Percentiles rank a stretch among this genome's conserved stretches.
phyloP scores from a whole-genome alignment of 2,888 invertebrate genomes.

The Caenorhabditis imperialis region DNA sequence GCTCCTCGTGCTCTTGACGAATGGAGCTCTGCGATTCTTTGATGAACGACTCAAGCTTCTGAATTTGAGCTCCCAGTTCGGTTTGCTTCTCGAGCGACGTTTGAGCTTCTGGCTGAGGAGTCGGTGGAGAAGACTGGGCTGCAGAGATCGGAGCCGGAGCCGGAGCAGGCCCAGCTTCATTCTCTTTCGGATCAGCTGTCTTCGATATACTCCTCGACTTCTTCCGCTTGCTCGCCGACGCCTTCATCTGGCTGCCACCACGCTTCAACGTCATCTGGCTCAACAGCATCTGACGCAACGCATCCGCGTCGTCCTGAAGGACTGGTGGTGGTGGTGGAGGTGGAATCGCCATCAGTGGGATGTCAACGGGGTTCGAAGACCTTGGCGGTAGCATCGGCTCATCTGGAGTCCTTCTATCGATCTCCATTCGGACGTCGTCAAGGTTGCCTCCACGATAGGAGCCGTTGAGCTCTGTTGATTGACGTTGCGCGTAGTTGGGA shows the following conservation, averaged over 20 bases:
- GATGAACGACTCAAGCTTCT: too few relatives aligned
- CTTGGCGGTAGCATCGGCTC: not conserved
- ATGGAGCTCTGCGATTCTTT: too few relatives aligned
- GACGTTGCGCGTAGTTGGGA: not conserved
- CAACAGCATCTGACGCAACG: slow-evolving; percentile 12
- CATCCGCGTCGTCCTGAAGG: slow-evolving; percentile 3
- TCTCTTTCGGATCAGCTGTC: not conserved
- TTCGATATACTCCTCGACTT: not conserved
- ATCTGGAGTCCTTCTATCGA: not conserved
- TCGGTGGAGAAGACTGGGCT: not conserved
- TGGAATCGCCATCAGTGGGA: not conserved
- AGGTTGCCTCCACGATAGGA: slow-evolving; percentile 1
- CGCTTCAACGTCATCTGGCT: slow-evolving; percentile 7
- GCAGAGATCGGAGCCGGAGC: not conserved
- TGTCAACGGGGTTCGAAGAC: not conserved
- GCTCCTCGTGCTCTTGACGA: too few relatives aligned
- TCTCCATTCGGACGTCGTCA: slow-evolving; percentile 1
- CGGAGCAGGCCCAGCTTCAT: not conserved
- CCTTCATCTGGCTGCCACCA: too few relatives aligned
- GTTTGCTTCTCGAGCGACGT: too few relatives aligned
- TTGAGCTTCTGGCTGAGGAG: not conserved
- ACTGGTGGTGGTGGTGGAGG: slow-evolving; percentile 15
- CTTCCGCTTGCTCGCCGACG: not conserved
- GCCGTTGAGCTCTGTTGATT: not conserved
- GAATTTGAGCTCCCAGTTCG: too few relatives aligned